Evolutionary conservation across 2,113 vertebrate species (phyloP).

Genomic region (Pleuronectes platessa): DNA sequence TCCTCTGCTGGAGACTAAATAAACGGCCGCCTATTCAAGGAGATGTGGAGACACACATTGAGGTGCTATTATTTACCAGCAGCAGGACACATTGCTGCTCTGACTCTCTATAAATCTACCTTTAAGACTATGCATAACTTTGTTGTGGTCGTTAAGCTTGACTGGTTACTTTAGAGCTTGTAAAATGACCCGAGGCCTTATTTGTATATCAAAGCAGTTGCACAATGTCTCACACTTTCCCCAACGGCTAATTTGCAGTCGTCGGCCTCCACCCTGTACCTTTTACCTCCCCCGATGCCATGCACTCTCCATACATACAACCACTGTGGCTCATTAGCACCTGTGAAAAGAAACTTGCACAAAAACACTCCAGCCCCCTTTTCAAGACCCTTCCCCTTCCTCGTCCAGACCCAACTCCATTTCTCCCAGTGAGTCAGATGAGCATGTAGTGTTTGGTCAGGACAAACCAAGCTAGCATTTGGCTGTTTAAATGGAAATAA

Average conservation of each 20-base stretch:
- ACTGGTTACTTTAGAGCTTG: not conserved
- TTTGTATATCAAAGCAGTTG: constrained; percentile 29
- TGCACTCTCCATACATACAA: constrained; percentile 10
- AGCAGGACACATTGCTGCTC: not conserved
- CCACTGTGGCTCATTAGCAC: constrained; percentile 71
- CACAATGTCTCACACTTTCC: constrained; percentile 34
- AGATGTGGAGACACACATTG: constrained; percentile 3
- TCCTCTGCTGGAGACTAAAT: not conserved
- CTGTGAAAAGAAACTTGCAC: constrained; percentile 65
- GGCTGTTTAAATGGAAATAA: constrained; percentile 63
- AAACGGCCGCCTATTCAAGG: not conserved
- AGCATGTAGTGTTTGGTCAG: constrained; percentile 32
- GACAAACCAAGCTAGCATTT: constrained; percentile 10
- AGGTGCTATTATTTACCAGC: constrained; percentile 13
- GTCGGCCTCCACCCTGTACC: not conserved
- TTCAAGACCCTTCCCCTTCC: constrained; percentile 50
- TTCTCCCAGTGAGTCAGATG: constrained; percentile 43
- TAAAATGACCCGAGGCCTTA: not conserved
- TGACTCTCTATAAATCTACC: not conserved
- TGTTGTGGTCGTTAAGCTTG: not conserved
- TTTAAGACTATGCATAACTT: not conserved
- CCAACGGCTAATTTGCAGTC: constrained; percentile 30
- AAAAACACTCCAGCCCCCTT: constrained; percentile 51
- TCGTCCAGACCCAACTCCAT: constrained; percentile 7
- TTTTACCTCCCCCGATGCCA: constrained; percentile 28